Base-by-base conservation (phyloP, 2,113 vertebrate species). In the Antechinus flavipes region DNA sequence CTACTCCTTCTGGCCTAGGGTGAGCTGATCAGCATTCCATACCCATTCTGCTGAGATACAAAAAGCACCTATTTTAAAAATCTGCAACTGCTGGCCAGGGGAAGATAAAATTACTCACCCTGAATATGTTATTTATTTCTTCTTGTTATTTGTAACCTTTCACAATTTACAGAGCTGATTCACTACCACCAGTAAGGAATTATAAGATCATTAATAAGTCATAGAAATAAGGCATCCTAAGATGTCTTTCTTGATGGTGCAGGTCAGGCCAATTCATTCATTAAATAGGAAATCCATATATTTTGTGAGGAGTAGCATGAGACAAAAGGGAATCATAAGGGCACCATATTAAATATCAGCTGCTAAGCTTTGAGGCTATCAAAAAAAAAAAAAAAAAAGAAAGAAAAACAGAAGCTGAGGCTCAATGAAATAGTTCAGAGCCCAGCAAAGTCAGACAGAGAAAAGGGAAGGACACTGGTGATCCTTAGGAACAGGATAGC, bases 111-210 rank as follows among this genome's bases (percentile, higher is more conserved):
- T 89, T 76, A 84, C 27, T 93, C 49, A 52, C 93, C 50, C 11
- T 90, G 47, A 52, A 25, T 94, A n/a, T 58, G 55, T 24, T 93
- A 90, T 52, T 94, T 52, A 90, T 90, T 94, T 90, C 49, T 23
- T 30, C 22, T 90, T 14, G 89, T n/a, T 90, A 90, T 49, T 90
- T 55, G 35, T 90, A 89, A 61, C 47, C 47, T 94, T 56, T 94
- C 93, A 89, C 10, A n/a, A 47, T 89, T 90, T 30, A 0, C 89
- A 97, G n/a, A 0, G 50, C 56, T 0, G 50, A 55, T 94, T 68
- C 53, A 56, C 91, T 2, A 91, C 56, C 89, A 56, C 30, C 0
- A 6, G 12, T 55, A 9, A 35, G 46, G 52, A 91, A 25, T 89
- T 96, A 91, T 11, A 24, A 97, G 95, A 3, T 56, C 76, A 97